A percentile compares a stretch with the other conserved stretches of the same genome.
phyloP scores from a whole-genome alignment of 2,888 invertebrate species.

The Latrodectus hesperus region DNA sequence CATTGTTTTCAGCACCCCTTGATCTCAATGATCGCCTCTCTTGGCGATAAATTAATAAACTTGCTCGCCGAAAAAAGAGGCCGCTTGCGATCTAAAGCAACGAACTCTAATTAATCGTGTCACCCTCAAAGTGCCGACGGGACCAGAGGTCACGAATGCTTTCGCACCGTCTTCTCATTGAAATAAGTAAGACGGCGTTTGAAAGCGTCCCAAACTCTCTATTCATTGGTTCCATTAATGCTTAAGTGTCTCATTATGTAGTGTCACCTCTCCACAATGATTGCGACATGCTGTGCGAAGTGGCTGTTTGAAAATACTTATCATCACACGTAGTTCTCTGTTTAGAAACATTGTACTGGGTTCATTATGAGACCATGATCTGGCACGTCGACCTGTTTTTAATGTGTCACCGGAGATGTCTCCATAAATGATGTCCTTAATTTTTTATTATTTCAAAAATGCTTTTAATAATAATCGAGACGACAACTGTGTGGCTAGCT shows the following conservation, averaged over 20 bases:
- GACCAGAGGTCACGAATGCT: constrained; percentile 27
- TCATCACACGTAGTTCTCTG: no score
- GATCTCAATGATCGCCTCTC: constrained; percentile 1
- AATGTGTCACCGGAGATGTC: no score
- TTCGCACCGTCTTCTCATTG: constrained; percentile 2
- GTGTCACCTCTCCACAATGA: background rate
- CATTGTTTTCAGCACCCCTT: constrained; percentile 1
- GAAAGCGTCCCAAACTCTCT: background rate
- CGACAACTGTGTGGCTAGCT: no score
- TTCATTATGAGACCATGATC: no score
- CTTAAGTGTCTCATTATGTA: background rate
- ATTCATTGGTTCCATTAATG: constrained; percentile 11
- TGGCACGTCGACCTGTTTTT: no score
- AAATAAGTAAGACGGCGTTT: background rate
- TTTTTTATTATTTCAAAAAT: no score
- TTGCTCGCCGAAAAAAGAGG: constrained; percentile 1
- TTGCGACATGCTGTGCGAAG: background rate
- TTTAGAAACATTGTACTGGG: no score
- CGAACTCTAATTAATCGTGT: constrained; percentile 47
- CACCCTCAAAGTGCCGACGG: constrained; percentile 58
- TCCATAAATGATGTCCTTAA: no score
- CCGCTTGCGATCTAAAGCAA: background rate
- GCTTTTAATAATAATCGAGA: no score
- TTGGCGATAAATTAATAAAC: constrained; percentile 1
- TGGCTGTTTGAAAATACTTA: no score